Percentiles rank a stretch among this genome's conserved stretches.
These are phyloP conservation scores for Drosophila testacea DNA, from an alignment of 2,888 invertebrate genomes.

Conservation along the genomic window DNA sequence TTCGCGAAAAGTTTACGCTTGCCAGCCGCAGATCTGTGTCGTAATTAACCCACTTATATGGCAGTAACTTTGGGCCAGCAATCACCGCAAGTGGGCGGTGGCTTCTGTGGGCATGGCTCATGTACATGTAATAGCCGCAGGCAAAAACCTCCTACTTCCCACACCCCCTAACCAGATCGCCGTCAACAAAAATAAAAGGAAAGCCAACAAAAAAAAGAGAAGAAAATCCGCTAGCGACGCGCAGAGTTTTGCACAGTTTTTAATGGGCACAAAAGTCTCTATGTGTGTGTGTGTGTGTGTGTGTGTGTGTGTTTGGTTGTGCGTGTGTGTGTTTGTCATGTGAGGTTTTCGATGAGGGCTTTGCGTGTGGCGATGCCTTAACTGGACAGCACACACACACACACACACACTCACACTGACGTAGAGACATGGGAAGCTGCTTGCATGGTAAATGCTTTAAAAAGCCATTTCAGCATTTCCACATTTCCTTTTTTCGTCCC, in stretches of 20 bases:
- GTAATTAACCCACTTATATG: conserved; percentile 73
- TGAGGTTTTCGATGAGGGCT: conserved; percentile 57
- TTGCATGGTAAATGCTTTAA: conserved; percentile 65
- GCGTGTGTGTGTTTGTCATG: conserved; percentile 29
- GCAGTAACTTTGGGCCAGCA: conserved; percentile 54
- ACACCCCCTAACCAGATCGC: no score
- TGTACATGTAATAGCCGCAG: conserved; percentile 44
- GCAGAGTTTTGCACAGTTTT: conserved; percentile 69
- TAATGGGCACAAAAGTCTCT: conserved; percentile 57
- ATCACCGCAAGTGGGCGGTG: conserved; percentile 47
- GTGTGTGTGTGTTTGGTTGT: conserved; percentile 18
- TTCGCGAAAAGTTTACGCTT: conserved; percentile 27
- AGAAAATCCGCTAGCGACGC: conserved; percentile 54
- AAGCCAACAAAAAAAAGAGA: conserved; percentile 21
- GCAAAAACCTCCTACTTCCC: conserved; percentile 15
- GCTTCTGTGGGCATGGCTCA: conserved; percentile 48
- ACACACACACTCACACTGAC: conserved; percentile 9
- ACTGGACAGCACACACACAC: conserved; percentile 52
- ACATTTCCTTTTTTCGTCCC: conserved; percentile 3
- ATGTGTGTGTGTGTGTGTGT: conserved; percentile 25
- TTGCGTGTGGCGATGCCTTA: conserved; percentile 58
- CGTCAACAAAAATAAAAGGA: neutral
- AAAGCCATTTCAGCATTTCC: conserved; percentile 71
- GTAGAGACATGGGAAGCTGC: conserved; percentile 42
- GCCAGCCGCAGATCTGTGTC: conserved; percentile 55